Conservation (phyloP, 2,797 vertebrate genomes). For the Cichlasoma orientale region DNA sequence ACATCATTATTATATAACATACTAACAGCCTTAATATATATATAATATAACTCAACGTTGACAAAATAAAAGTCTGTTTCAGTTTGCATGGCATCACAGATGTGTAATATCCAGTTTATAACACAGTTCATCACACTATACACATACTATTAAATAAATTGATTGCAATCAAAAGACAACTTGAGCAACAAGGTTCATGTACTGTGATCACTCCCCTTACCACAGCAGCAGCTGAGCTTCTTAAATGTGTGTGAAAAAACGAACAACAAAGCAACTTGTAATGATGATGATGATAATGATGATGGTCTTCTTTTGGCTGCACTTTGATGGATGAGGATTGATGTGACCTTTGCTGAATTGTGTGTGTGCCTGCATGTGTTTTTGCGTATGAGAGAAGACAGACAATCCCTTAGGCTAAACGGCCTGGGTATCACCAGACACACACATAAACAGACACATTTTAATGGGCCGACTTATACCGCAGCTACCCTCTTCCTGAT, state of each 20-base stretch:
- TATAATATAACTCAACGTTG: too few species aligned
- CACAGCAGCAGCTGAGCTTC: constrained; percentile 32
- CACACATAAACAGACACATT: constrained; percentile 13
- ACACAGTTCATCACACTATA: not conserved
- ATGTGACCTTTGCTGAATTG: constrained; percentile 59
- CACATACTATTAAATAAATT: not conserved
- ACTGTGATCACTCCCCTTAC: not conserved
- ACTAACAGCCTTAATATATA: too few species aligned
- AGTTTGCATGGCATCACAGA: not conserved
- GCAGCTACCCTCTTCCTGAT: constrained; percentile 64
- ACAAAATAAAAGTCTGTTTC: not conserved
- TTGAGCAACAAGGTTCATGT: not conserved
- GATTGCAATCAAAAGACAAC: not conserved
- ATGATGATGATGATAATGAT: constrained; percentile 39
- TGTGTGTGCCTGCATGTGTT: constrained; percentile 43
- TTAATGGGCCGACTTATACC: constrained; percentile 32
- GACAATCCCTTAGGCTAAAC: constrained; percentile 59
- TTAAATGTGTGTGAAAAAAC: constrained; percentile 37
- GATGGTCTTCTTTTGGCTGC: constrained; percentile 45
- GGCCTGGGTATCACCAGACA: constrained; percentile 31
- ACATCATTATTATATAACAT: too few species aligned
- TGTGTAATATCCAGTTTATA: not conserved
- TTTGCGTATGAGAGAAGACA: constrained; percentile 65
- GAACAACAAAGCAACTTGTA: constrained; percentile 53
- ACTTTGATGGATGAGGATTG: constrained; percentile 71